These are phyloP conservation scores for Ceyx cyanopectus DNA, from an alignment of 2,113 vertebrate species.

Conservation along the genomic window DNA sequence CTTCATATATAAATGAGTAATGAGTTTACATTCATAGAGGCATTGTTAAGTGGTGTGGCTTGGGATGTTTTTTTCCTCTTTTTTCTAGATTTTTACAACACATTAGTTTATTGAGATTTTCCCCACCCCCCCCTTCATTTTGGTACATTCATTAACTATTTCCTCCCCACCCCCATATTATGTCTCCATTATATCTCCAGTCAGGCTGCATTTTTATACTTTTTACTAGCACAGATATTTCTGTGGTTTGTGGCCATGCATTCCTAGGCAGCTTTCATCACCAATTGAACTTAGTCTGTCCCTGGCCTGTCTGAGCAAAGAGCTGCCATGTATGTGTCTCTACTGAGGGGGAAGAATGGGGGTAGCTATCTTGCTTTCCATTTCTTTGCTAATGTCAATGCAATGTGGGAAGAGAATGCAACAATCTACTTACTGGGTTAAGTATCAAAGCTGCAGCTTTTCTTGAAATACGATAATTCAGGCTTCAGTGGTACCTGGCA, in stretches of 20 bases:
- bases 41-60: not conserved
- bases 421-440: conserved; percentile 19
- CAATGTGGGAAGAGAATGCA: not conserved
- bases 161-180: not conserved
- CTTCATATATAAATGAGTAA: conserved; percentile 6
- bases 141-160: fast-evolving
- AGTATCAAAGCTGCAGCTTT: conserved; percentile 46
- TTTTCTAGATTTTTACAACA: not conserved
- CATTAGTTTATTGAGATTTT: not conserved
- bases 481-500: not conserved
- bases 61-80: not conserved
- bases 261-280: fast-evolving
- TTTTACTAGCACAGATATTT: not conserved
- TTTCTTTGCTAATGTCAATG: not conserved
- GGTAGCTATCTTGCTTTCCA: not conserved
- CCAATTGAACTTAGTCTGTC: not conserved
- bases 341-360: not conserved
- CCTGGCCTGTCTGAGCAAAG: not conserved
- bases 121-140: not conserved
- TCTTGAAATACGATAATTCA: conserved; percentile 67
- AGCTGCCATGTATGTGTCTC: not conserved
- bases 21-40: not conserved
- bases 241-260: not conserved
- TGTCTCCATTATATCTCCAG: not conserved
- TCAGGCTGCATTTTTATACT: not conserved